Conservation (phyloP, 2,797 vertebrate genomes). For the Coreius guichenoti region DNA sequence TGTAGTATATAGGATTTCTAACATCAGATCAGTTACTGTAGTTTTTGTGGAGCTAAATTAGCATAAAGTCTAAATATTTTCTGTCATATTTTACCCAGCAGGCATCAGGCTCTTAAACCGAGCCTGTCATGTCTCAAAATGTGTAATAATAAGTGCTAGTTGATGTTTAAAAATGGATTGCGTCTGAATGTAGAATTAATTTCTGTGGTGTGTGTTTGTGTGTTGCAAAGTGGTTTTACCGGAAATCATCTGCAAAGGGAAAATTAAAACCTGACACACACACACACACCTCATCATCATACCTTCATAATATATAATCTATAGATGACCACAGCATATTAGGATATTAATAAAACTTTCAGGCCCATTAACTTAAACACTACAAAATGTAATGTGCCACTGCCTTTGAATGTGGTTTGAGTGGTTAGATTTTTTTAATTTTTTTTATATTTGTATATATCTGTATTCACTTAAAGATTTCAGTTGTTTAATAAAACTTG, state of each 20-base stretch:
- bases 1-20: not conserved
- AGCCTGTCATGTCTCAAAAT: not conserved
- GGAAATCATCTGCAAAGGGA: not conserved
- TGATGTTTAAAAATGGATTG: not conserved
- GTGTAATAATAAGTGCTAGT: not conserved
- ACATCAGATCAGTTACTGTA: not conserved
- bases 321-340: not conserved
- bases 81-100: not conserved
- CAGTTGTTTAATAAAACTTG: not conserved
- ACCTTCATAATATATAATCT: not conserved
- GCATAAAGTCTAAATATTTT: not conserved
- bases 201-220: not conserved
- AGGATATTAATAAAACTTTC: not conserved
- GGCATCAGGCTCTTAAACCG: not conserved
- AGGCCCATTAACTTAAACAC: not conserved
- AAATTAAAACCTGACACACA: not conserved
- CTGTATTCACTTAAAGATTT: not conserved
- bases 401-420: not conserved
- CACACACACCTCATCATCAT: not conserved
- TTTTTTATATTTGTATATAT: too few species aligned
- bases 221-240: not conserved
- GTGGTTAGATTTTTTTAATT: not conserved
- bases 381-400: not conserved
- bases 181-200: not conserved
- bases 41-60: not conserved